Percentiles rank a stretch among this genome's conserved stretches.
Conservation (phyloP, 2,888 invertebrate genomes). For the Hypomecis punctinalis region DNA sequence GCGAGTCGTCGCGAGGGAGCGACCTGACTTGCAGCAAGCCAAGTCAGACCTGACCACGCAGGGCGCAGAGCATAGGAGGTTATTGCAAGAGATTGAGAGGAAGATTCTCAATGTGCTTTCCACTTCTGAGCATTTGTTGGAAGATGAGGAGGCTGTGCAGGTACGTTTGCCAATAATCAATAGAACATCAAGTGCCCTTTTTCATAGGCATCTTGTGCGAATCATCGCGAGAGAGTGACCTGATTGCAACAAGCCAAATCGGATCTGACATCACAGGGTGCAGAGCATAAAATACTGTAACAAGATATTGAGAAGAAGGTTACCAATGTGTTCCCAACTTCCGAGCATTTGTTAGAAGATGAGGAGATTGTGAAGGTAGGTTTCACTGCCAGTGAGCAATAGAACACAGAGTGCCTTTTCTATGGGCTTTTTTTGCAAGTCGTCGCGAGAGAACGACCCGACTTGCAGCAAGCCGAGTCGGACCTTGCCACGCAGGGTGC, state of each 20-base stretch:
- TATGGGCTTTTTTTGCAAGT: background rate
- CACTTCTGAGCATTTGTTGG: slow-evolving; percentile 86
- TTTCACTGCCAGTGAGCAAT: too few species aligned
- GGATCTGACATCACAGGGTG: too few species aligned
- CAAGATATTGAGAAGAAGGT: background rate
- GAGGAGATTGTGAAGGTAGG: background rate
- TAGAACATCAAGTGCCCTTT: background rate
- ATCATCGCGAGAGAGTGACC: background rate
- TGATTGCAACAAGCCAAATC: too few species aligned
- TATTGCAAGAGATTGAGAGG: slow-evolving; percentile 95
- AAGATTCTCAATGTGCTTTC: slow-evolving; percentile 90
- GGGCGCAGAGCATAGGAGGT: slow-evolving; percentile 92
- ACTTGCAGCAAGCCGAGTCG: too few species aligned
- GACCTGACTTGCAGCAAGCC: slow-evolving; percentile 96
- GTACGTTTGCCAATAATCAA: slow-evolving; percentile 46
- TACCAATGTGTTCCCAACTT: background rate
- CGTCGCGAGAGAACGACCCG: background rate
- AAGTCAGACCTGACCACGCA: slow-evolving; percentile 95
- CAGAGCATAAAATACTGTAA: background rate
- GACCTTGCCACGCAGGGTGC: too few species aligned
- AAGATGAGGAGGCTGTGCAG: slow-evolving; percentile 96
- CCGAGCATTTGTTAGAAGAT: too few species aligned
- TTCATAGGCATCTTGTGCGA: background rate
- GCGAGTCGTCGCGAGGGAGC: slow-evolving; percentile 95
- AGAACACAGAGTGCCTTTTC: background rate